Conservation (phyloP, 2,113 vertebrate species). For the Myrmophylax atrothorax region DNA sequence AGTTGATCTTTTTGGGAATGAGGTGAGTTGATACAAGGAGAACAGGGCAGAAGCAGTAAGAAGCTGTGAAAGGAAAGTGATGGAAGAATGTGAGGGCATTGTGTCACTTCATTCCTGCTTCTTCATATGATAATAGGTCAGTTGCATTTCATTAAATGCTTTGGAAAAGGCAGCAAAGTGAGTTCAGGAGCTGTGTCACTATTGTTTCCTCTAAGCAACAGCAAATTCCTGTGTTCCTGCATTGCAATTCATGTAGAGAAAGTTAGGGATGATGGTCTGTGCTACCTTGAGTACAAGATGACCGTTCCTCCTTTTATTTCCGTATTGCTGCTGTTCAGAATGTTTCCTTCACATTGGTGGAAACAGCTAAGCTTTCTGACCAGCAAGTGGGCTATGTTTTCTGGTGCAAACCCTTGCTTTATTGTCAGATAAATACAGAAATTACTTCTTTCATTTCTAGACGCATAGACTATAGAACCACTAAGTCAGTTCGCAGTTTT, state of each 20-base stretch:
- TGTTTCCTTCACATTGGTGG: not conserved
- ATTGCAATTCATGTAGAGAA: not conserved
- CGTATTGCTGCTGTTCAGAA: not conserved
- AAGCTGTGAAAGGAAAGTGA: not conserved
- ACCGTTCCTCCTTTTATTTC: not conserved
- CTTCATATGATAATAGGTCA: not conserved
- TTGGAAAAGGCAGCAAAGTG: not conserved
- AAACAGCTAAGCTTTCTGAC: not conserved
- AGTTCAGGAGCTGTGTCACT: not conserved
- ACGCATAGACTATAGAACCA: not conserved
- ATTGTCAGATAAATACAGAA: not conserved
- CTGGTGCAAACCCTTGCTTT: not conserved
- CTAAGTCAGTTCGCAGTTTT: not conserved
- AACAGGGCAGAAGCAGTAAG: not conserved
- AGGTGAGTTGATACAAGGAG: not conserved
- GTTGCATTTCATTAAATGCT: not conserved
- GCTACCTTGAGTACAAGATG: not conserved
- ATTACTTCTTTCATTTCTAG: not conserved
- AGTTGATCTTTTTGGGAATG: not conserved
- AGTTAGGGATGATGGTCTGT: rapidly evolving
- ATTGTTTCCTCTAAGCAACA: not conserved
- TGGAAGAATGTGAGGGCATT: not conserved
- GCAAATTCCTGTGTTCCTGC: not conserved
- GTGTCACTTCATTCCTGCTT: not conserved
- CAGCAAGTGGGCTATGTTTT: not conserved